Conservation (phyloP, 2,888 invertebrate genomes). For the Myathropa florea region DNA sequence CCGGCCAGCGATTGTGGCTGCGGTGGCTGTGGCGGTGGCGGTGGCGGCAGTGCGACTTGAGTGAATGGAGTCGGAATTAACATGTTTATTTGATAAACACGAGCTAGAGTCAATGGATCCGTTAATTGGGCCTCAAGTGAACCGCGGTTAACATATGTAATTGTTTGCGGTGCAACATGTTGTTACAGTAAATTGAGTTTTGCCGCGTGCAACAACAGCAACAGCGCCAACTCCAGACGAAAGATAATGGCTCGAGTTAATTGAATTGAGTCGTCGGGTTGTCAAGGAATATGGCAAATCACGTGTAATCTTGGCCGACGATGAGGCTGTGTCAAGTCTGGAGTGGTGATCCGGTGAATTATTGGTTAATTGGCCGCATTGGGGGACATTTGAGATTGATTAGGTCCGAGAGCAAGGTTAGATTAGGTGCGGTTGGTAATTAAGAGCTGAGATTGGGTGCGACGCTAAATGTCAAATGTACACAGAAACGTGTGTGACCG, state of each 20-base stretch:
- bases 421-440: not conserved
- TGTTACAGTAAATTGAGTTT: slow-evolving; percentile 9
- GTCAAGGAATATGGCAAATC: not conserved
- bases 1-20: not conserved
- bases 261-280: not conserved
- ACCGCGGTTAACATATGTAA: slow-evolving; percentile 29
- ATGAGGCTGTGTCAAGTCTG: not conserved
- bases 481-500: not conserved
- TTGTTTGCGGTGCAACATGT: slow-evolving; percentile 7
- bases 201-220: not conserved
- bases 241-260: not conserved
- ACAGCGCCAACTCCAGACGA: not conserved
- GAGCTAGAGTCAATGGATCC: slow-evolving; percentile 37
- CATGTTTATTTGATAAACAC: slow-evolving; percentile 53
- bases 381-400: not conserved
- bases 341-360: not conserved
- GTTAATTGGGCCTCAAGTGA: slow-evolving; percentile 39
- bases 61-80: slow-evolving; percentile 33
- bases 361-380: not conserved
- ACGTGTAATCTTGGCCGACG: not conserved
- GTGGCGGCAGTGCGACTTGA: not conserved
- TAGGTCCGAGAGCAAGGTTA: not conserved
- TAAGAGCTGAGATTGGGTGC: not conserved
- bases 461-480: not conserved
- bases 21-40: not conserved